A percentile compares a stretch with the other conserved stretches of the same genome.
These are phyloP conservation scores for Drosophila burlai DNA, from an alignment of 1,140 invertebrate species.

Conservation along the genomic window DNA sequence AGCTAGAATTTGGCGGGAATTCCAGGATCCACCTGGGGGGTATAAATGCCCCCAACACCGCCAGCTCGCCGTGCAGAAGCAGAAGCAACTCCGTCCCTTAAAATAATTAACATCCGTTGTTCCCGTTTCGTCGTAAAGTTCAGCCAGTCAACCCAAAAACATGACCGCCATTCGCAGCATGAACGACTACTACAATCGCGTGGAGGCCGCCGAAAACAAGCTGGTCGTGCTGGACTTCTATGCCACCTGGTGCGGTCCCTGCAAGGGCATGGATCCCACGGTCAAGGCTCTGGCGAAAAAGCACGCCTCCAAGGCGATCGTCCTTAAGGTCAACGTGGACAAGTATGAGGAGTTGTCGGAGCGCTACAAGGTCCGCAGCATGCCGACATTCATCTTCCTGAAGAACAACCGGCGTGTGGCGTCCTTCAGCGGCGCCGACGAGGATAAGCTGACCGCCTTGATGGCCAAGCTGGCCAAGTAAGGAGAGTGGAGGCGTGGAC, in stretches of 20 bases:
- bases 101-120: background rate
- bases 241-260: constrained; percentile 87
- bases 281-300: constrained; percentile 49
- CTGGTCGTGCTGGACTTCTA: constrained; percentile 88
- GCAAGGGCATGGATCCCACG: constrained; percentile 87
- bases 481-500: background rate
- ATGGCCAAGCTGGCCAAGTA: constrained; percentile 52
- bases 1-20: constrained; percentile 25
- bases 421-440: constrained; percentile 52
- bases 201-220: constrained; percentile 86
- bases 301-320: constrained; percentile 45
- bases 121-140: background rate
- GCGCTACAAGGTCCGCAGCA: constrained; percentile 47
- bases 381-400: constrained; percentile 68
- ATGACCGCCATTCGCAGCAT: constrained; percentile 49
- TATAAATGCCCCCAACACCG: background rate
- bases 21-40: constrained; percentile 20
- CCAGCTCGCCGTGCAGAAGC: background rate
- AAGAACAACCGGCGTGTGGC: constrained; percentile 31
- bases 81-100: background rate
- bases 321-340: constrained; percentile 65
- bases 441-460: constrained; percentile 49
- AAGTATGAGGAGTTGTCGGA: constrained; percentile 51
- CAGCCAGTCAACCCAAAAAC: background rate
- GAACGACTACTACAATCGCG: constrained; percentile 56